Evolutionary conservation across 2,888 invertebrate genomes (phyloP).

Genomic region (Ophioninae sp.): DNA sequence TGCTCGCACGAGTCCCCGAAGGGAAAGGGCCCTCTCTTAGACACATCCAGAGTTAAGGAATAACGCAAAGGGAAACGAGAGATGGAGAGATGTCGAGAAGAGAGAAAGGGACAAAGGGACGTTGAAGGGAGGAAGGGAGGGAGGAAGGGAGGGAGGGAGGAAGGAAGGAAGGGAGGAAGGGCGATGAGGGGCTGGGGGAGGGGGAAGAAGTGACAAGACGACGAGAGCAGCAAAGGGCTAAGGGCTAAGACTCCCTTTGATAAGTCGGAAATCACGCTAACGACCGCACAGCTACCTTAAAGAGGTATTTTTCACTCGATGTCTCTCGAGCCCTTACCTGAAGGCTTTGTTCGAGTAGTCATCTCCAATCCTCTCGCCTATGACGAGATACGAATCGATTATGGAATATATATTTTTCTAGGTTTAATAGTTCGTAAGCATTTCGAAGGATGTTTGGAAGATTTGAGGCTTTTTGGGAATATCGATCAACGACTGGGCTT

Average conservation of each 20-base stretch:
- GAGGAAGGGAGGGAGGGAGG: neutral
- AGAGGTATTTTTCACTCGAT: slow-evolving; percentile 64
- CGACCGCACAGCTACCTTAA: slow-evolving; percentile 66
- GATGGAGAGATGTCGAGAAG: neutral
- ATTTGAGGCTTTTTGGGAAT: too few species aligned
- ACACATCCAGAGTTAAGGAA: slow-evolving; percentile 4
- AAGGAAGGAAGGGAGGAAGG: too few species aligned
- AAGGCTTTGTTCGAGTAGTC: neutral
- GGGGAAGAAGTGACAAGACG: too few species aligned
- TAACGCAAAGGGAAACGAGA: neutral
- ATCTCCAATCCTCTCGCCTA: neutral
- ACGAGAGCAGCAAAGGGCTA: too few species aligned
- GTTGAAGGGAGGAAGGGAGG: neutral
- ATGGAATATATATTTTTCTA: too few species aligned
- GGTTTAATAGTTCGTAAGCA: too few species aligned
- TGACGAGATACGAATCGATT: too few species aligned
- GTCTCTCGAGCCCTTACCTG: slow-evolving; percentile 44
- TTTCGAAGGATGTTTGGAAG: too few species aligned
- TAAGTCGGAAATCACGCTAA: slow-evolving; percentile 71
- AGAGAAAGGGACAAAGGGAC: neutral
- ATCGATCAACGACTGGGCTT: too few species aligned
- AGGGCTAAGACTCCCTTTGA: neutral
- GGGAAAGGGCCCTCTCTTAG: slow-evolving; percentile 8
- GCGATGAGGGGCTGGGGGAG: too few species aligned
- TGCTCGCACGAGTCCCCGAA: slow-evolving; percentile 49